A percentile compares a stretch with the other conserved stretches of the same genome.
Evolutionary conservation across 2,797 vertebrate genomes (phyloP).

Genomic region (Eptatretus atami): DNA sequence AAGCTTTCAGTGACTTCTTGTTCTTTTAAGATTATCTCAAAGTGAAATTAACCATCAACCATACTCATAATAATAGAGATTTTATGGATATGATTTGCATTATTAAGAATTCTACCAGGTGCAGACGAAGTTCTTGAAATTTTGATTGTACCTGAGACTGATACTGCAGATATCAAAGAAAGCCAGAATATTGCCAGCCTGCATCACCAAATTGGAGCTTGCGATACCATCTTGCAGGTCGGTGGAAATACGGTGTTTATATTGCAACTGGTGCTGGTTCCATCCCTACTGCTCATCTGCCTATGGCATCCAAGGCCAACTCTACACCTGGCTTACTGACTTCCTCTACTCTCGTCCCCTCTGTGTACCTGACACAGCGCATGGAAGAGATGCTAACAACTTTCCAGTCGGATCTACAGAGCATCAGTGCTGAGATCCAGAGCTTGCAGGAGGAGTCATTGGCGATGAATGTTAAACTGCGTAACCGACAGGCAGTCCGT

Average conservation of each 20-base stretch:
- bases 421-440: constrained; percentile 74
- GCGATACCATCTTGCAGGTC: constrained; percentile 64
- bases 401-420: constrained; percentile 65
- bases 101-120: background rate
- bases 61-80: too few species aligned
- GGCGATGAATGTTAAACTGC: constrained; percentile 57
- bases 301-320: too few species aligned
- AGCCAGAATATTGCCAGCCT: constrained; percentile 62
- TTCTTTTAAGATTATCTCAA: too few species aligned
- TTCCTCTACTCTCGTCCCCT: too few species aligned
- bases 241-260: constrained; percentile 8
- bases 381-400: constrained; percentile 73
- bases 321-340: too few species aligned
- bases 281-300: too few species aligned
- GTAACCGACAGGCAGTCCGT: constrained; percentile 49
- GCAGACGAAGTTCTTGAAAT: background rate
- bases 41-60: too few species aligned
- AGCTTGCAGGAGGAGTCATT: constrained; percentile 68
- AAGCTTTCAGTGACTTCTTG: too few species aligned
- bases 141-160: background rate
- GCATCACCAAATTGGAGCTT: constrained; percentile 71
- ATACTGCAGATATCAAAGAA: constrained; percentile 42
- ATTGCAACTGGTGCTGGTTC: too few species aligned
- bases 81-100: too few species aligned
- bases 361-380: constrained; percentile 17